phyloP scores from a whole-genome alignment of 2,113 vertebrate species.

The Crotalus viridis region DNA sequence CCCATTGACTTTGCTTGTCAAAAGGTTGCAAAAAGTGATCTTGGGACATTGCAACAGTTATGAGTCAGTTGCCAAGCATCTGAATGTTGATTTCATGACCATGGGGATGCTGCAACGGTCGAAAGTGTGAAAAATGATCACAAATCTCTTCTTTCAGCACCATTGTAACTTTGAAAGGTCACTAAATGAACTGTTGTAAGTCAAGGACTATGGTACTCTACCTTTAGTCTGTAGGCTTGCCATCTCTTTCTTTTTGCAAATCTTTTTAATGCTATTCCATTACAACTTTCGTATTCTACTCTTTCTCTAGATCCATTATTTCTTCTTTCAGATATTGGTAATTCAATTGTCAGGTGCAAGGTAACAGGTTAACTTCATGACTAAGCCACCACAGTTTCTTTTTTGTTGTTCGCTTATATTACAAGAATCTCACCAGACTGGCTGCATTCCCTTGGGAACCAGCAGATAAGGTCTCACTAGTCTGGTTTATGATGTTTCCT shows the following conservation, averaged over 20 bases:
- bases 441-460: not conserved
- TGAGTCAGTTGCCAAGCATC: not conserved
- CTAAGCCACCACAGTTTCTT: not conserved
- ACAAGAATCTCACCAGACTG: not conserved
- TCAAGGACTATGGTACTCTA: not conserved
- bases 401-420: not conserved
- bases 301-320: not conserved
- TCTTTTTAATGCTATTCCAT: not conserved
- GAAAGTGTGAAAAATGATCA: not conserved
- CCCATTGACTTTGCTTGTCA: not conserved
- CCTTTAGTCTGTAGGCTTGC: not conserved
- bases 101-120: not conserved
- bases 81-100: not conserved
- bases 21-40: not conserved
- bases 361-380: not conserved
- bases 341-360: not conserved
- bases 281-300: not conserved
- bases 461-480: not conserved
- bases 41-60: not conserved
- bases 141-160: not conserved
- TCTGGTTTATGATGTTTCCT: not conserved
- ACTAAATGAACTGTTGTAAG: not conserved
- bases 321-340: not conserved
- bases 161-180: not conserved
- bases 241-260: not conserved